Percentiles rank a stretch among this genome's conserved stretches.
These are phyloP conservation scores for Rhodeus uyekii DNA, from an alignment of 2,797 vertebrate genomes.

Conservation along the genomic window DNA sequence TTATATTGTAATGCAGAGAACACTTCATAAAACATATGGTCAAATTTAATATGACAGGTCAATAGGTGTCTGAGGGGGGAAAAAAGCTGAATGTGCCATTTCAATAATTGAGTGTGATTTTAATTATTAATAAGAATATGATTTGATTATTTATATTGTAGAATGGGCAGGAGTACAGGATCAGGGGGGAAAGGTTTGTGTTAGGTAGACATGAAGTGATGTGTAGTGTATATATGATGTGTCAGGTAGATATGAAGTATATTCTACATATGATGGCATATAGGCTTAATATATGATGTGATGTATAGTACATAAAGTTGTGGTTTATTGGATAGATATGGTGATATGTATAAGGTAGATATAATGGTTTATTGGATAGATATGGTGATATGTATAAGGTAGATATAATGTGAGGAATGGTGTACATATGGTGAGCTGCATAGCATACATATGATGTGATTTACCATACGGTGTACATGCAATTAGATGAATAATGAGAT, in stretches of 20 bases:
- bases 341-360: neutral
- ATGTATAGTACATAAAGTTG: no score
- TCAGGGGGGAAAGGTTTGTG: neutral
- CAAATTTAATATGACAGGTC: neutral
- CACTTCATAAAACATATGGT: neutral
- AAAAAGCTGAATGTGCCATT: neutral
- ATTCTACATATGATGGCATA: neutral
- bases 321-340: neutral
- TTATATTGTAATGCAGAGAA: neutral
- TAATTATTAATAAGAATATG: constrained; percentile 40
- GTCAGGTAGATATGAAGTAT: neutral
- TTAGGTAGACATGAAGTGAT: neutral
- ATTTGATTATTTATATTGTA: constrained; percentile 18
- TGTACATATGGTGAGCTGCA: neutral
- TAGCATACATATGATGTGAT: no score
- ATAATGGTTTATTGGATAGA: neutral
- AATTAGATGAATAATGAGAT: neutral
- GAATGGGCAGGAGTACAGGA: neutral
- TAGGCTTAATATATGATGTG: neutral
- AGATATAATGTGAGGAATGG: no score
- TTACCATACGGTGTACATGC: neutral
- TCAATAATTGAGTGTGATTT: constrained; percentile 47
- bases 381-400: no score
- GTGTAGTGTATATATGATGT: neutral
- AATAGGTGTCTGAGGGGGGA: neutral